phyloP scores from a whole-genome alignment of 92 coral and sea anemone species.

The Porites lobata region DNA sequence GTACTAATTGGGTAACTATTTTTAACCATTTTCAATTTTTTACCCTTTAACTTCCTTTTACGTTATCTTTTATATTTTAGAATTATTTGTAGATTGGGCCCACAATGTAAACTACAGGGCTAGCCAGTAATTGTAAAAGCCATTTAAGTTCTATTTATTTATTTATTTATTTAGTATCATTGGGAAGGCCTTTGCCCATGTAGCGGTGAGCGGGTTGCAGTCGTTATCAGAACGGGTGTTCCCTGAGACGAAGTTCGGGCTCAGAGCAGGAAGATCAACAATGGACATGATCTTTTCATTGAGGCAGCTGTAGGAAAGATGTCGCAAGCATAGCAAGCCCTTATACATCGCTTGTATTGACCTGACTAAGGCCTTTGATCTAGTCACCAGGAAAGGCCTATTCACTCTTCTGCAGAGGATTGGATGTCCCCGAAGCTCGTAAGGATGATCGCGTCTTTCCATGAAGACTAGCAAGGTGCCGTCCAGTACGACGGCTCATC shows the following conservation, averaged over 20 bases:
- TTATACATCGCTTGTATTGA: neutral
- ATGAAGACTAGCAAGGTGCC: conserved; percentile 29
- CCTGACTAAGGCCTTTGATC: neutral
- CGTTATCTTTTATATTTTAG: no score
- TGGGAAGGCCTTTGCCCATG: neutral
- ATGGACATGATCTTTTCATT: neutral
- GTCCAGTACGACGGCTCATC: conserved; percentile 8
- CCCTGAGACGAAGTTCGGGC: no score
- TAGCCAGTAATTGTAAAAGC: no score
- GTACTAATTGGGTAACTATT: no score
- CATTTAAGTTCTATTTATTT: no score
- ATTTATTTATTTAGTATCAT: no score
- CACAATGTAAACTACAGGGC: no score
- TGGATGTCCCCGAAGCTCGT: conserved; percentile 33
- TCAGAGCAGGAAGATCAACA: neutral
- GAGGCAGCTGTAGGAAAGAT: conserved; percentile 10
- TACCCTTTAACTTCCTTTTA: no score
- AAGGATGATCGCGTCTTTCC: conserved; percentile 51
- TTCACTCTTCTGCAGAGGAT: conserved; percentile 9
- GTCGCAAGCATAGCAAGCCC: conserved; percentile 1
- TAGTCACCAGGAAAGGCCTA: neutral
- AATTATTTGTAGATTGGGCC: no score
- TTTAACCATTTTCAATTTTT: no score
- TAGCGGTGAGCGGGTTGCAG: neutral
- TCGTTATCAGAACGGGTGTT: neutral